Evolutionary conservation across 2,113 vertebrate genomes (phyloP), one percentile per base, ranked within the genome.

Genomic region (Calidris pygmaea): DNA sequence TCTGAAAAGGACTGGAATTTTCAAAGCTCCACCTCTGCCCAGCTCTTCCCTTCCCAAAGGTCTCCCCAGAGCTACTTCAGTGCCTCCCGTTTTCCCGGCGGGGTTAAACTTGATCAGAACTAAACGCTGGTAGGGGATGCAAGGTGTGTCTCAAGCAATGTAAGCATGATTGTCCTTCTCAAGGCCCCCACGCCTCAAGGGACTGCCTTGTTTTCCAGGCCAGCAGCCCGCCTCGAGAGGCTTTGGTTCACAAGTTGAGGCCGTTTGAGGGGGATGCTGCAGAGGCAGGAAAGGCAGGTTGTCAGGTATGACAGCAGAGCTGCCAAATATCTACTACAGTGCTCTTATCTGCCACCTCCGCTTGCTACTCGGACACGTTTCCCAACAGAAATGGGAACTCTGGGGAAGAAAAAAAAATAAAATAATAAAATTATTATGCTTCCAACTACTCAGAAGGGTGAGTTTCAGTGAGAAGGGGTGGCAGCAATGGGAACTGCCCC

Each of bases 1-100:
- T 58, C 82, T 37, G n/a, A 95, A 89, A 16, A 74, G 47, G 47
- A 52, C 56, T 83, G 67, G 92, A 95, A 95, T 95, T 96, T 91
- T 71, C 91, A 94, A 89, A 95, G 95, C 62, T 87, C 73, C 48
- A 41, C 70, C 50, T 68, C 76, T 53, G 79, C 79, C 65, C 65
- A 77, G 87, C 41, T 77, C 20, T 45, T 56, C n/a, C 37, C 48
- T 70, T 65, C 74, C 39, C 41, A 66, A 43, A 80, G 26, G 24
- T 63, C 53, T 85, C 52, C 73, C 68, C 63, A 52, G 59, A 88
- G 45, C 23, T 56, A 37, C 63, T 70, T 13, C 1, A 4, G 59
- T 58, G 74, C 67, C 74, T 73, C 41, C 22, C 22, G 1, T 34
- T 86, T 67, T 21, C 7, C 14, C 24, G 12, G 26, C 14, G 50